Conservation (phyloP, 2,113 vertebrate genomes). For the Hippocampus barbouri region DNA sequence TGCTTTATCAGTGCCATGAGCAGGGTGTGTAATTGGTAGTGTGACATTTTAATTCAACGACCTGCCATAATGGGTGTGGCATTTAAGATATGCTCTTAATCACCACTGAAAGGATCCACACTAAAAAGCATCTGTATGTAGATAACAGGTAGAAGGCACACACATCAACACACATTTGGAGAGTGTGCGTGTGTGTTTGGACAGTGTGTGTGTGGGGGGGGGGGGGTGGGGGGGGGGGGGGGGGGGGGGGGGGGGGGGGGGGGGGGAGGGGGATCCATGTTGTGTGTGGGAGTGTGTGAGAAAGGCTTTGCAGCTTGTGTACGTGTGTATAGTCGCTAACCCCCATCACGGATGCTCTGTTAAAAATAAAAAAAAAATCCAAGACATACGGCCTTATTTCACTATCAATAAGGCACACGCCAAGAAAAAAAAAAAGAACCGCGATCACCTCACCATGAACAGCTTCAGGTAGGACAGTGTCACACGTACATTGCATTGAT, state of each 20-base stretch:
- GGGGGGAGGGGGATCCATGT: background rate
- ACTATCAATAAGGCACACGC: conserved; percentile 53
- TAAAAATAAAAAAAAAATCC: conserved; percentile 39
- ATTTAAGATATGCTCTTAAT: conserved; percentile 49
- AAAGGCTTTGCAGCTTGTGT: conserved; percentile 11
- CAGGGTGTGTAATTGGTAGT: conserved; percentile 38
- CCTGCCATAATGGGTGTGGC: conserved; percentile 44
- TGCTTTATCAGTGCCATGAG: conserved; percentile 38
- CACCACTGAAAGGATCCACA: conserved; percentile 22
- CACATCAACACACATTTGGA: conserved; percentile 6
- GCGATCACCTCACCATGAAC: conserved; percentile 19
- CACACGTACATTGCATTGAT: conserved; percentile 10
- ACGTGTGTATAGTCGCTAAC: conserved; percentile 34
- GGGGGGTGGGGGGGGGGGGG: background rate
- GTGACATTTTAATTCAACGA: conserved; percentile 62
- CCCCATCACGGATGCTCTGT: conserved; percentile 60
- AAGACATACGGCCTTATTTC: conserved; percentile 59
- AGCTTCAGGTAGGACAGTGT: conserved; percentile 26
- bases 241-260: background rate
- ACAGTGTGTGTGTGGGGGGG: too few relatives aligned
- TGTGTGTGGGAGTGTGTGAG: conserved; percentile 10
- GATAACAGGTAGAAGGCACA: conserved; percentile 14
- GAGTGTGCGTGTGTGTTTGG: background rate
- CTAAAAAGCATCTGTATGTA: conserved; percentile 21
- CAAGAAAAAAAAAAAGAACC: conserved; percentile 30